These are phyloP conservation scores for Medauroidea extradentata DNA, from an alignment of 1,140 invertebrate genomes.

Conservation along the genomic window DNA sequence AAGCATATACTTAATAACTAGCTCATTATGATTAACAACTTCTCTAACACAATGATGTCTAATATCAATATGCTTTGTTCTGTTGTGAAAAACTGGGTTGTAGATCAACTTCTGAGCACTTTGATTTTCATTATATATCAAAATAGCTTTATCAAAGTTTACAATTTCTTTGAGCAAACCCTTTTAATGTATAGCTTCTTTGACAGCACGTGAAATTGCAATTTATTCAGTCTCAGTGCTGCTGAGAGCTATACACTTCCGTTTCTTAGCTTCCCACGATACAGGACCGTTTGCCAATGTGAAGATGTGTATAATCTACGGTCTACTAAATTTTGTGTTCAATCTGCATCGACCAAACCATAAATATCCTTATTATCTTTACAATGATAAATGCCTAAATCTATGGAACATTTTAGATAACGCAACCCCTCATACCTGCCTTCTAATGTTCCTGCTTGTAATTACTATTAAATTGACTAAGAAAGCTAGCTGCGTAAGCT, in stretches of 20 bases:
- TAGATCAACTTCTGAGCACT: no score
- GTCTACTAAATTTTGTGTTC: conserved; percentile 25
- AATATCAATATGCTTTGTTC: no score
- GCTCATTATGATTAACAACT: no score
- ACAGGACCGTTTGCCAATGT: conserved; percentile 38
- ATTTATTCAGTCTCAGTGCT: conserved; percentile 46
- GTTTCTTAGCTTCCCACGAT: conserved; percentile 48
- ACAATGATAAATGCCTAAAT: conserved; percentile 22
- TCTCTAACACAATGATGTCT: no score
- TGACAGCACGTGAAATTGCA: conserved; percentile 36
- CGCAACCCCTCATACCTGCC: conserved; percentile 39
- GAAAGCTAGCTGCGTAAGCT: conserved; percentile 39
- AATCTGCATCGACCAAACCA: conserved; percentile 34
- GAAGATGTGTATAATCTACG: conserved; percentile 32
- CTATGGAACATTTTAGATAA: conserved; percentile 40
- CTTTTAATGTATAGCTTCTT: conserved; percentile 37
- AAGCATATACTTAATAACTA: no score
- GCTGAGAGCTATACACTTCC: conserved; percentile 44
- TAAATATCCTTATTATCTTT: conserved; percentile 15
- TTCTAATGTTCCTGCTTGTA: conserved; percentile 37
- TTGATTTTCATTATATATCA: conserved; percentile 36
- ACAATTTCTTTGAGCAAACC: conserved; percentile 22
- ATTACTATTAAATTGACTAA: conserved; percentile 44
- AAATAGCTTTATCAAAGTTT: not conserved
- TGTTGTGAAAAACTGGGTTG: no score